These are phyloP conservation scores for Bugula neritina DNA, from an alignment of 2,888 invertebrate species.

Conservation along the genomic window DNA sequence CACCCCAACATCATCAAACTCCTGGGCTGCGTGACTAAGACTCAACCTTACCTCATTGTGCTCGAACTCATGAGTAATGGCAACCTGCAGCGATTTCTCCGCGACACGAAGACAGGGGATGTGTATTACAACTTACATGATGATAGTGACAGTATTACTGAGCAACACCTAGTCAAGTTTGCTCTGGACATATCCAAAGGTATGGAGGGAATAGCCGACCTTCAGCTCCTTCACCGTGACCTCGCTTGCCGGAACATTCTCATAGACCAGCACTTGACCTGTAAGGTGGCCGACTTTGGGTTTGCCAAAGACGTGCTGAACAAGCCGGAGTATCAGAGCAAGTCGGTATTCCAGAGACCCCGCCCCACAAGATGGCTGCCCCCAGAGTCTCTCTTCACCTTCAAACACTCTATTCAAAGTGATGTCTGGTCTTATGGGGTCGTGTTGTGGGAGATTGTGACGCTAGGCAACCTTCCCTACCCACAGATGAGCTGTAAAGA, in stretches of 20 bases:
- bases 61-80: constrained; percentile 85
- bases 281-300: constrained; percentile 82
- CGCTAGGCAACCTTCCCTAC: constrained; percentile 59
- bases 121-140: constrained; percentile 20
- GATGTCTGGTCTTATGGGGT: constrained; percentile 57
- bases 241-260: constrained; percentile 75
- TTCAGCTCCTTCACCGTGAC: constrained; percentile 77
- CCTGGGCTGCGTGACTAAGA: constrained; percentile 20
- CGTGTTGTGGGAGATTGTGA: constrained; percentile 93
- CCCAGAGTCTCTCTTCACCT: constrained; percentile 16
- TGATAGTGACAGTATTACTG: constrained; percentile 22
- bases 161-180: constrained; percentile 15
- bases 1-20: constrained; percentile 23
- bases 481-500: background rate
- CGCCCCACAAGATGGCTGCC: constrained; percentile 36
- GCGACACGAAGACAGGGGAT: constrained; percentile 63
- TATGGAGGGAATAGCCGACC: constrained; percentile 32
- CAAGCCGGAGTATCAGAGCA: constrained; percentile 55
- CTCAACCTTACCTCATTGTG: constrained; percentile 76
- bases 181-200: constrained; percentile 16
- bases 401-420: constrained; percentile 24
- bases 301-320: constrained; percentile 81
- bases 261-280: constrained; percentile 76
- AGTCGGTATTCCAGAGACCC: constrained; percentile 48
- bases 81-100: constrained; percentile 79